Evolutionary conservation across 2,113 vertebrate species (phyloP), one percentile per base, ranked within the genome.

Genomic region (Catharus minimus): DNA sequence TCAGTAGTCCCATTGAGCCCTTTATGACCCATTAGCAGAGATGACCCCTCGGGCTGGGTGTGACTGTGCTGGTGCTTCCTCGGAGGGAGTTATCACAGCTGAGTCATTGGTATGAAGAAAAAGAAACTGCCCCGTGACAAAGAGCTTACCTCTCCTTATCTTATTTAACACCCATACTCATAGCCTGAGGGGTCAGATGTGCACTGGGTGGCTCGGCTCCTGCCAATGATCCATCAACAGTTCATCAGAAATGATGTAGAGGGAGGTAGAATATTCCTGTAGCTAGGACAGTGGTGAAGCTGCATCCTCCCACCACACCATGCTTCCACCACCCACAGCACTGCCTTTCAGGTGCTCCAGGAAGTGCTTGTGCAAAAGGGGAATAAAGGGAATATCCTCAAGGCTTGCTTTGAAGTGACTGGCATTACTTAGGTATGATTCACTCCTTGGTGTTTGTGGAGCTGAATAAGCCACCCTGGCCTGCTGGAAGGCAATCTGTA

Each of bases 231-330:
- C 22, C 46, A 32, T 53, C 32, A 61, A 13, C 13, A 15, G 18
- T 15, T 82, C 27, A 46, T 46, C 57, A 39, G 33, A 64, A 64
- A 47, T n/a, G 2, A 46, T 14, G 9, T 7, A 23, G n/a, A 28
- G 28, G 5, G 10, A 15, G 2, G 7, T n/a, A 46, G 58, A 73
- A 55, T 28, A 39, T 15, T 28, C n/a, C 41, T 47, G 41, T n/a
- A 64, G 41, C 23, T 47, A 47, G 49, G 33, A 47, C 68, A 28
- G 4, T 56, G 0, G 3, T 30, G 53, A 82, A 60, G 23, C 24
- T 38, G 17, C 32, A 13, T 68, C 33, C 22, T 77, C 27, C 12
- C 33, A 5, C n/a, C 4, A 2, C 0, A 0, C 24, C 14, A 43
- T 4, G 17, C 44, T 72, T 41, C 53, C 8, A 26, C 18, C 0